These are phyloP conservation scores for Gryon sp. DNA, from an alignment of 1,140 invertebrate genomes.

Conservation along the genomic window DNA sequence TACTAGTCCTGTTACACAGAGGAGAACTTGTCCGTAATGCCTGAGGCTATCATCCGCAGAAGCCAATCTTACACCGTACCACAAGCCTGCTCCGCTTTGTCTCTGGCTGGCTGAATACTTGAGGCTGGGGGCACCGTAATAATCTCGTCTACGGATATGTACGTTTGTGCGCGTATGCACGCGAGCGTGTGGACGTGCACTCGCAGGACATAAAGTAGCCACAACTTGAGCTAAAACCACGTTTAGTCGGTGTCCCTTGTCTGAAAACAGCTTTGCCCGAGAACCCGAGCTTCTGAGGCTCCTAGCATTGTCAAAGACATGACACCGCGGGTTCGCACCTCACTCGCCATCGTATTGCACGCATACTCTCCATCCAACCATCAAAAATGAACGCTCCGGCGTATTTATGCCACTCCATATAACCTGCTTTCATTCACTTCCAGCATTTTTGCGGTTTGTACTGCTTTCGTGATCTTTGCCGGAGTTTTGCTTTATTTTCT, in stretches of 20 bases:
- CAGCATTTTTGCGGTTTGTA: constrained; percentile 21
- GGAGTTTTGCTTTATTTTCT: background rate
- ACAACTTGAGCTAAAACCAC: constrained; percentile 43
- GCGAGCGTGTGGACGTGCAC: constrained; percentile 5
- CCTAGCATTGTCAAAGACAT: constrained; percentile 48
- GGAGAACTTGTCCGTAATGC: constrained; percentile 74
- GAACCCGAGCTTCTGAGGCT: constrained; percentile 14
- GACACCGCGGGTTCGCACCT: constrained; percentile 46
- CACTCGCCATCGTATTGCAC: constrained; percentile 18
- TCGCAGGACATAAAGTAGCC: constrained; percentile 53
- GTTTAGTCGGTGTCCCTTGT: constrained; percentile 43
- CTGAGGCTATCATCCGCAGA: constrained; percentile 75
- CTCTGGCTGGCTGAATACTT: constrained; percentile 45
- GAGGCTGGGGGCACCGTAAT: constrained; percentile 37
- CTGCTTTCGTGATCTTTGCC: background rate
- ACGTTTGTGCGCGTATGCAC: constrained; percentile 12
- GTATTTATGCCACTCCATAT: background rate
- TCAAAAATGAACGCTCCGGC: constrained; percentile 20
- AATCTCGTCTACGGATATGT: constrained; percentile 29
- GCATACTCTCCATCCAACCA: constrained; percentile 11
- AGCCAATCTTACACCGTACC: constrained; percentile 74
- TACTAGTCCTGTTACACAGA: constrained; percentile 65
- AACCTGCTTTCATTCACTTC: constrained; percentile 15
- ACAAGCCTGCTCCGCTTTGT: constrained; percentile 60
- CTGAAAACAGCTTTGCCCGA: constrained; percentile 29